Evolutionary conservation across 2,797 vertebrate species (phyloP).

Genomic region (Molossus molossus): DNA sequence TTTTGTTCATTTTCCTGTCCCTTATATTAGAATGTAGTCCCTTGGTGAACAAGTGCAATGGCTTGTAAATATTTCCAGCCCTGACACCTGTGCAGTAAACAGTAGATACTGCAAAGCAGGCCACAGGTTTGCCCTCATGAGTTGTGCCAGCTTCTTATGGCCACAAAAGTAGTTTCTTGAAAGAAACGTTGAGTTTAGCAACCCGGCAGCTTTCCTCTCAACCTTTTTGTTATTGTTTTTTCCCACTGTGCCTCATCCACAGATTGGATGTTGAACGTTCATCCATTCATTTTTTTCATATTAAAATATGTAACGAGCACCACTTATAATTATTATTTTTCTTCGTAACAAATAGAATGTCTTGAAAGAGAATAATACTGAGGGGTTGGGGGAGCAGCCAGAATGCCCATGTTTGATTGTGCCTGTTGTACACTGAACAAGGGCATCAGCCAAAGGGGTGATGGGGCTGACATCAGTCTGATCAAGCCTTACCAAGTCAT

Average conservation of each 20-base stretch:
- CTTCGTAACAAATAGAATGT: not conserved
- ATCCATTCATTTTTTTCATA: not conserved
- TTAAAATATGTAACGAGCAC: not conserved
- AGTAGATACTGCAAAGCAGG: not conserved
- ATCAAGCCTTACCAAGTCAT: not conserved
- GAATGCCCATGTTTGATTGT: not conserved
- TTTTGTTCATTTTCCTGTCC: not conserved
- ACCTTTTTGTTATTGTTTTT: not conserved
- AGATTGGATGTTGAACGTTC: not conserved
- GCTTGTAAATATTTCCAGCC: not conserved
- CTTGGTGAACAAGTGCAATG: not conserved
- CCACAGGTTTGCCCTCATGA: not conserved
- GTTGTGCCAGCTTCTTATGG: not conserved
- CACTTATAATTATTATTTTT: not conserved
- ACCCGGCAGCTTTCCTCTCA: not conserved
- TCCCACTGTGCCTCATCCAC: not conserved
- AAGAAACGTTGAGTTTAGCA: not conserved
- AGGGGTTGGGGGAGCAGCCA: not conserved
- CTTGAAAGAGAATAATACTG: not conserved
- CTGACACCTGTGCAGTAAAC: not conserved
- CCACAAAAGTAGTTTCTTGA: not conserved
- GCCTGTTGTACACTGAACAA: not conserved
- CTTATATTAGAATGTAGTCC: slow-evolving; percentile 49
- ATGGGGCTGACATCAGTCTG: not conserved
- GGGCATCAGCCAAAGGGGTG: not conserved